Base-by-base conservation (phyloP, 1,140 invertebrate genomes). In the Microplitis mediator region DNA sequence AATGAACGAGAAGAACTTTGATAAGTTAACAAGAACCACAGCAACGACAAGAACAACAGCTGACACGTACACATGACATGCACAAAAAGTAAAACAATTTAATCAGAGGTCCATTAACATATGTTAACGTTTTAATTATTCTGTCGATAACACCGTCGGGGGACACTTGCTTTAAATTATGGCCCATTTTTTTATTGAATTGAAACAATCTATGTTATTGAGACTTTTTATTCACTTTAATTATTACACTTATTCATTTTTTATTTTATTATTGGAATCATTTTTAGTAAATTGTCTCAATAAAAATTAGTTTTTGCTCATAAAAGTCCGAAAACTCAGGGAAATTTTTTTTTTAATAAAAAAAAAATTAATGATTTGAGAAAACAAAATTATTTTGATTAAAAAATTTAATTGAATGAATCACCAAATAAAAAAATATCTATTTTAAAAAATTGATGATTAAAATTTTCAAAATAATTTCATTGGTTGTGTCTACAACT, bases 131-230 rank as follows among this genome's bases (percentile, higher is more conserved):
- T 80, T 79, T 71, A 78, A 79, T 79, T 77, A 80, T 79, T 73
- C 75, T 76, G 76, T 79, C 79, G 69, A 71, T 23, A 74, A 79
- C 65, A 78, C 71, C 69, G 72, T 76, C 78, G 72, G 65, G 71
- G 66, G 66, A 77, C 64, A 76, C 76, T 73, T 73, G 54, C 67
- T 68, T 73, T 11, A 73, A 62, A 73, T 77, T 58, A 69, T 75
- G 72, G 23, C 64, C 54, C 54, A 63, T 61, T 54, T 54, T 67
- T 67, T 52, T 52, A 74, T 76, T 75, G 65, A 73, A 80, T 78
- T 79, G 68, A 80, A 80, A 77, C 75, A 76, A 78, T 77, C 78
- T 73, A 77, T 81, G 74, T 76, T 78, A 73, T 34, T 23, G 34
- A 56, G 4, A 9, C 39, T 32, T 72, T 60, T 67, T 51, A 69